phyloP scores from a whole-genome alignment of 2,888 invertebrate genomes.

The Ormyrus nitidulus region DNA sequence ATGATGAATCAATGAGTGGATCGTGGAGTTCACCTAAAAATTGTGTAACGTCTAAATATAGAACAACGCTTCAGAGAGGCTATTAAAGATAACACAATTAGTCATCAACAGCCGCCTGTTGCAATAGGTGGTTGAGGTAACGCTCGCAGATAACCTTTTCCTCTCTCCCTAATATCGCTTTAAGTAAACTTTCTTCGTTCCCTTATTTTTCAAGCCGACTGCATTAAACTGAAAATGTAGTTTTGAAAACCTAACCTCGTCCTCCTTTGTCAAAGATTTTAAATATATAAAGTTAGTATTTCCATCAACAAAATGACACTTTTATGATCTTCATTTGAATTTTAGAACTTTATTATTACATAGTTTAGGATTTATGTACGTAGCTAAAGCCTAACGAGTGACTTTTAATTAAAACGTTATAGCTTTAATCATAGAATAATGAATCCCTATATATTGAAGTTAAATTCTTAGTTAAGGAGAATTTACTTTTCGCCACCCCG shows the following conservation, averaged over 20 bases:
- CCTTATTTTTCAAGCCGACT: too few relatives aligned
- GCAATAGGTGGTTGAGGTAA: too few relatives aligned
- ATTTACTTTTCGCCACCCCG: neutral
- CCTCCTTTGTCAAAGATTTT: too few relatives aligned
- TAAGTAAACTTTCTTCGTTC: neutral
- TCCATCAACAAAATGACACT: neutral
- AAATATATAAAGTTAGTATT: neutral
- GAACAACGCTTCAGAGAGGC: slow-evolving; percentile 1
- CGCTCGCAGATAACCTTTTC: too few relatives aligned
- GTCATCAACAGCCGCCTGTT: slow-evolving; percentile 10
- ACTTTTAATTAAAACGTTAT: slow-evolving; percentile 13
- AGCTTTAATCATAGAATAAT: slow-evolving; percentile 5
- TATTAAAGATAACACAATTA: slow-evolving; percentile 20
- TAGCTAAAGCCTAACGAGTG: neutral
- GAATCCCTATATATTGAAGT: neutral
- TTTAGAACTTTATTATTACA: slow-evolving; percentile 9
- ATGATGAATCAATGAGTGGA: neutral
- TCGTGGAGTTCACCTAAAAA: neutral
- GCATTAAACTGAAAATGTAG: too few relatives aligned
- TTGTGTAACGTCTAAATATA: slow-evolving; percentile 43
- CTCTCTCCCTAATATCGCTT: too few relatives aligned
- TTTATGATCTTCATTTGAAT: neutral
- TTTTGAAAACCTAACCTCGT: too few relatives aligned
- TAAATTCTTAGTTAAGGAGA: neutral
- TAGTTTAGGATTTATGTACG: neutral